phyloP scores from a whole-genome alignment of 92 coral and sea anemone genomes.

The Zoanthus solanderi region DNA sequence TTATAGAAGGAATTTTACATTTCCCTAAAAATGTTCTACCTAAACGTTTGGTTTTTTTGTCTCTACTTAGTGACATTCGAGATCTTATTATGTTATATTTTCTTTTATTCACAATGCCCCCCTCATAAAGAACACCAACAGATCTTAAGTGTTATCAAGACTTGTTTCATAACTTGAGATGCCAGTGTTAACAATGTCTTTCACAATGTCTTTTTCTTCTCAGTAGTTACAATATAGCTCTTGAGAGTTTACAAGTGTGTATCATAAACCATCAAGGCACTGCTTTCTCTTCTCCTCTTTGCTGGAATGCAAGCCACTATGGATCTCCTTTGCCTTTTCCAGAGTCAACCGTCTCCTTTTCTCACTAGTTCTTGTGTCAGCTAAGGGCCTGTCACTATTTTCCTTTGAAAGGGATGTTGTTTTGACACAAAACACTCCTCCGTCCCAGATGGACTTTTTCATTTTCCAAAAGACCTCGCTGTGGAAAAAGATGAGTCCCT shows the following conservation, averaged over 20 bases:
- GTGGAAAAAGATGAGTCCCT: slow-evolving; percentile 9
- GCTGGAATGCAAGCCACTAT: slow-evolving; percentile 23
- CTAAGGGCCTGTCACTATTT: slow-evolving; percentile 5
- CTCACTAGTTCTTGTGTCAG: slow-evolving; percentile 7
- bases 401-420: slow-evolving; percentile 14
- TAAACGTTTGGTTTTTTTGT: slow-evolving; percentile 31
- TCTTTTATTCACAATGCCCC: slow-evolving; percentile 59
- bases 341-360: slow-evolving; percentile 2
- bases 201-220: slow-evolving; percentile 13
- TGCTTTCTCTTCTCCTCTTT: slow-evolving; percentile 18
- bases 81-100: slow-evolving; percentile 53
- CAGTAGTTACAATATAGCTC: slow-evolving; percentile 1
- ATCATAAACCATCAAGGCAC: slow-evolving; percentile 29
- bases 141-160: slow-evolving; percentile 45
- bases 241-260: slow-evolving; percentile 23
- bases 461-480: slow-evolving; percentile 1
- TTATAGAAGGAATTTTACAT: slow-evolving; percentile 50
- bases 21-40: slow-evolving; percentile 28
- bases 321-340: slow-evolving; percentile 11
- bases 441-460: slow-evolving; percentile 4
- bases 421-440: slow-evolving; percentile 8
- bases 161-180: slow-evolving; percentile 45
- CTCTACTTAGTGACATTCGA: slow-evolving; percentile 38
- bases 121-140: slow-evolving; percentile 58
- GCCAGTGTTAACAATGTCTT: slow-evolving; percentile 48